Evolutionary conservation across 2,888 invertebrate species (phyloP).

Genomic region (Elmis aenea): DNA sequence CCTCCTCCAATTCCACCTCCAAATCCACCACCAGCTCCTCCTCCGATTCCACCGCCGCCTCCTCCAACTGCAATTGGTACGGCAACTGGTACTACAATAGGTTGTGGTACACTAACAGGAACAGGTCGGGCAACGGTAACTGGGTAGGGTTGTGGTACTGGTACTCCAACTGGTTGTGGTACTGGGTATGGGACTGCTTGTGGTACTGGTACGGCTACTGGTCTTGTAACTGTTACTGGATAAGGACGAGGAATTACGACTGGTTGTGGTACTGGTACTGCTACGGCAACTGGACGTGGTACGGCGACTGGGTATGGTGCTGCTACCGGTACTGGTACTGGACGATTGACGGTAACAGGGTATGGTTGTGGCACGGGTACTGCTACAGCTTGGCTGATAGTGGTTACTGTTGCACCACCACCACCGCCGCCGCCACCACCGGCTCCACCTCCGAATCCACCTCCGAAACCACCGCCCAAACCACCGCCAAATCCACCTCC

Average conservation of each 20-base stretch:
- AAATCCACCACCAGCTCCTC: constrained; percentile 20
- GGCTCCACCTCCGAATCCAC: constrained; percentile 15
- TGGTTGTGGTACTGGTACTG: constrained; percentile 41
- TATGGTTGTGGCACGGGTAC: constrained; percentile 43
- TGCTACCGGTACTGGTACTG: constrained; percentile 52
- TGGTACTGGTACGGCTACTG: constrained; percentile 46
- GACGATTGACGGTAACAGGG: constrained; percentile 45
- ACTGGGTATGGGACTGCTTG: constrained; percentile 49
- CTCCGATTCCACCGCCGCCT: constrained; percentile 27
- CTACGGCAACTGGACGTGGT: constrained; percentile 49
- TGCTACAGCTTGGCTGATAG: constrained; percentile 38
- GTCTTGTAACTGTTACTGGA: no score
- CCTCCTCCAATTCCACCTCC: constrained; percentile 19
- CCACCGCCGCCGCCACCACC: constrained; percentile 26
- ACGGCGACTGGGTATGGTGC: constrained; percentile 51
- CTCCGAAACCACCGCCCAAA: constrained; percentile 14
- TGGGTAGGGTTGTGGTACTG: constrained; percentile 53
- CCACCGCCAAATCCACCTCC: constrained; percentile 21
- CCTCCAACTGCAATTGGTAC: constrained; percentile 46
- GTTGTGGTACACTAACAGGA: constrained; percentile 45
- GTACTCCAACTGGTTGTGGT: constrained; percentile 45
- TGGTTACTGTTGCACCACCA: constrained; percentile 39
- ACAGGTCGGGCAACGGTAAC: constrained; percentile 54
- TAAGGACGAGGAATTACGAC: constrained; percentile 40
- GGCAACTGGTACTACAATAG: constrained; percentile 52